Conservation (phyloP, 2,888 invertebrate species). For the Chesias legatella region DNA sequence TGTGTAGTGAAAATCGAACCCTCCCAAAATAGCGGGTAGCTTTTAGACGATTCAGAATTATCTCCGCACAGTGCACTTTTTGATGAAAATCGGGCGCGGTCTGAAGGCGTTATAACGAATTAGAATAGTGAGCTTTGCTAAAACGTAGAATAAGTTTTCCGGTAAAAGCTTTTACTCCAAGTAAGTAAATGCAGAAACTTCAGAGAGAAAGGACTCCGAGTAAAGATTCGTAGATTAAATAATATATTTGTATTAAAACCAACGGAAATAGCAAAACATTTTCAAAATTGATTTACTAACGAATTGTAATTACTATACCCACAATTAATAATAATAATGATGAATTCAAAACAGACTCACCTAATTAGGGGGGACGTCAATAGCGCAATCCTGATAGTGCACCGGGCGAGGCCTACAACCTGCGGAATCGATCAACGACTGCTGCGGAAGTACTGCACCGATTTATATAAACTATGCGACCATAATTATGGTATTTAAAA, state of each 20-base stretch:
- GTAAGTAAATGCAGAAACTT: constrained; percentile 5
- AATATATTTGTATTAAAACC: too few relatives aligned
- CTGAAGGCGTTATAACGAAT: too few relatives aligned
- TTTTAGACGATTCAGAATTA: constrained; percentile 9
- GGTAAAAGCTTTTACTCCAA: neutral
- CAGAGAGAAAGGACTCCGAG: too few relatives aligned
- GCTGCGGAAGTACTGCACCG: constrained; percentile 40
- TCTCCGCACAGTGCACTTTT: constrained; percentile 1
- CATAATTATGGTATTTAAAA: constrained; percentile 42
- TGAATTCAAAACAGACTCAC: constrained; percentile 46
- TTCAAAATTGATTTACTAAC: too few relatives aligned
- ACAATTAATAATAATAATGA: too few relatives aligned
- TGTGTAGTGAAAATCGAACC: constrained; percentile 26
- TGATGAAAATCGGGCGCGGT: neutral
- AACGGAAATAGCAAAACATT: too few relatives aligned
- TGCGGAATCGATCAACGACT: constrained; percentile 26
- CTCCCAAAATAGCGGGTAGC: constrained; percentile 18
- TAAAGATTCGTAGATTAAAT: too few relatives aligned
- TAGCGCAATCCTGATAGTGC: constrained; percentile 46
- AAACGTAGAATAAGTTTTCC: too few relatives aligned
- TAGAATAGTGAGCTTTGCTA: too few relatives aligned
- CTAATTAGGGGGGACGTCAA: constrained; percentile 35
- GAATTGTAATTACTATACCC: too few relatives aligned
- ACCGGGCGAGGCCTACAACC: constrained; percentile 35
- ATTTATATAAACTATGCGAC: constrained; percentile 31